A percentile compares a stretch with the other conserved stretches of the same genome.
phyloP scores from a whole-genome alignment of 2,113 vertebrate species.

The Orcinus orca region DNA sequence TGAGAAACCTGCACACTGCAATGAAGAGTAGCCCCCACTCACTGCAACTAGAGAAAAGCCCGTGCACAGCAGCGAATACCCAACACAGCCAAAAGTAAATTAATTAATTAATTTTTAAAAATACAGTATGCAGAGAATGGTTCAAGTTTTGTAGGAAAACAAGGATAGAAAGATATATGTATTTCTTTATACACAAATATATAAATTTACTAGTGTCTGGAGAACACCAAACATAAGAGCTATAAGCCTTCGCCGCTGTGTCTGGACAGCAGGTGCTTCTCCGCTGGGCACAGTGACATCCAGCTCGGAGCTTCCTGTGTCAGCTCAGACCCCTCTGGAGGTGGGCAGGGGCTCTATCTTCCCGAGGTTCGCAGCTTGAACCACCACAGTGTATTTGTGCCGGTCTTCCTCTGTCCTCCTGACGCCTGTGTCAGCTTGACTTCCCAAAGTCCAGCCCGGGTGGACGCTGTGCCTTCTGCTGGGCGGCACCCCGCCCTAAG shows the following conservation, averaged over 20 bases:
- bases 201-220: neutral
- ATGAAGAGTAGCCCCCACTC: no score
- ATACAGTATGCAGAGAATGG: neutral
- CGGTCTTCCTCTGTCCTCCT: neutral
- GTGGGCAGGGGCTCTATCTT: neutral
- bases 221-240: neutral
- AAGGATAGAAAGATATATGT: neutral
- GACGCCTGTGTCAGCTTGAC: neutral
- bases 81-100: no score
- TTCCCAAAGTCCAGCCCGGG: neutral
- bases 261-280: neutral
- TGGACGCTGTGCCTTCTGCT: no score
- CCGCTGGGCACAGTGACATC: neutral
- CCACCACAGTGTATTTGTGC: neutral
- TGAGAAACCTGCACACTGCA: rapidly evolving
- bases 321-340: neutral
- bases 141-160: neutral
- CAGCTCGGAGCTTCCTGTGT: neutral
- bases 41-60: no score
- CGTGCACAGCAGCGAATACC: no score
- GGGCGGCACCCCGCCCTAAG: neutral
- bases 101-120: no score
- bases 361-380: neutral
- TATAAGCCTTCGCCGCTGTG: neutral
- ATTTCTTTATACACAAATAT: neutral